These are phyloP conservation scores for Daktulosphaira vitifoliae DNA, from an alignment of 1,140 invertebrate species.

Conservation along the genomic window DNA sequence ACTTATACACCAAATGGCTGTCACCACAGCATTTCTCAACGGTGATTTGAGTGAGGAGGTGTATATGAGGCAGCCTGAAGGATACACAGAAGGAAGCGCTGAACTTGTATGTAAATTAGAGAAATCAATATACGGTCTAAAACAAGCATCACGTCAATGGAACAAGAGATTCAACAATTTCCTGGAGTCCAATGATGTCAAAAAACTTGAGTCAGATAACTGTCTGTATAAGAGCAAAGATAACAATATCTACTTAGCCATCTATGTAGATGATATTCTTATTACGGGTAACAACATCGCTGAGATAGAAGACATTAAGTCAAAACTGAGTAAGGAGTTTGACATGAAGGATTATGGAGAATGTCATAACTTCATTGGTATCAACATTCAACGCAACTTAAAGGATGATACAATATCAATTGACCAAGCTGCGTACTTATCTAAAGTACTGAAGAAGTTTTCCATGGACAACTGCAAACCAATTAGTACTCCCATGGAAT, in stretches of 20 bases:
- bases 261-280: slow-evolving; percentile 26
- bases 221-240: not conserved
- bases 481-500: not conserved
- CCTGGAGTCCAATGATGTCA: not conserved
- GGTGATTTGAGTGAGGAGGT: slow-evolving; percentile 9
- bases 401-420: not conserved
- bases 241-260: not conserved
- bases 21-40: slow-evolving; percentile 23
- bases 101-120: slow-evolving; percentile 22
- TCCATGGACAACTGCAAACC: not conserved
- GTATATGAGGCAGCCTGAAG: slow-evolving; percentile 27
- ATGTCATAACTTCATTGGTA: slow-evolving; percentile 12
- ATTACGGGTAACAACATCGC: not conserved
- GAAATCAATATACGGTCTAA: slow-evolving; percentile 29
- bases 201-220: slow-evolving; percentile 1
- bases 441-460: not conserved
- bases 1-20: slow-evolving; percentile 21
- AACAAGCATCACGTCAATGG: slow-evolving; percentile 6
- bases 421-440: not conserved
- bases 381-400: not conserved
- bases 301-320: not conserved
- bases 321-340: slow-evolving; percentile 1
- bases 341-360: slow-evolving; percentile 3
- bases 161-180: slow-evolving; percentile 5
- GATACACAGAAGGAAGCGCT: slow-evolving; percentile 17